Conservation (phyloP, 2,888 invertebrate species). For the Zaprionus obscuricornis region DNA sequence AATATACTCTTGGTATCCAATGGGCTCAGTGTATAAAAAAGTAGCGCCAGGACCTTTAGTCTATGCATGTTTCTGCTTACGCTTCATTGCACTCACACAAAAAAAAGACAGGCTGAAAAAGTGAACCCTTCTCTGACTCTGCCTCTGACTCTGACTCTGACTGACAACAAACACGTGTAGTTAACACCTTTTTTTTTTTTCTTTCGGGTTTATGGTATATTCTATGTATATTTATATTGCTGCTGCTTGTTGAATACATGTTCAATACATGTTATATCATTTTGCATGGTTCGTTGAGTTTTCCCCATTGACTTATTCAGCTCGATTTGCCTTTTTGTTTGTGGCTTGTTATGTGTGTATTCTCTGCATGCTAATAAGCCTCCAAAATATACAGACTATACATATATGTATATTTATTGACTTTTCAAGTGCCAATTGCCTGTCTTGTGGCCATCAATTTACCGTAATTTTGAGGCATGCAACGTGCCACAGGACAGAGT, state of each 20-base stretch:
- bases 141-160: constrained; percentile 5
- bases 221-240: constrained; percentile 45
- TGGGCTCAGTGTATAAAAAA: too few species aligned
- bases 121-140: constrained; percentile 16
- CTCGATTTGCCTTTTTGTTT: constrained; percentile 30
- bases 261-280: constrained; percentile 52
- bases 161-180: constrained; percentile 57
- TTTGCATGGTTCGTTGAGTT: constrained; percentile 69
- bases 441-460: constrained; percentile 45
- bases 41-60: constrained; percentile 11
- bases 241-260: constrained; percentile 63
- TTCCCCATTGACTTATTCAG: neutral
- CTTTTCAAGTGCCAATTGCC: constrained; percentile 32
- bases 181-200: constrained; percentile 60
- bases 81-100: constrained; percentile 48
- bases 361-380: constrained; percentile 44
- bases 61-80: constrained; percentile 25
- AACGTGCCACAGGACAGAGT: too few species aligned
- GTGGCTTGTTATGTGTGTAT: constrained; percentile 23
- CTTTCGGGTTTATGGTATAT: constrained; percentile 1
- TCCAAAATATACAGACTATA: too few species aligned
- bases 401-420: constrained; percentile 45
- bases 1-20: too few species aligned
- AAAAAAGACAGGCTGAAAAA: neutral
- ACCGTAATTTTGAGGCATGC: constrained; percentile 38